Evolutionary conservation across 2,888 invertebrate species (phyloP).

Genomic region (Agrotis puta): DNA sequence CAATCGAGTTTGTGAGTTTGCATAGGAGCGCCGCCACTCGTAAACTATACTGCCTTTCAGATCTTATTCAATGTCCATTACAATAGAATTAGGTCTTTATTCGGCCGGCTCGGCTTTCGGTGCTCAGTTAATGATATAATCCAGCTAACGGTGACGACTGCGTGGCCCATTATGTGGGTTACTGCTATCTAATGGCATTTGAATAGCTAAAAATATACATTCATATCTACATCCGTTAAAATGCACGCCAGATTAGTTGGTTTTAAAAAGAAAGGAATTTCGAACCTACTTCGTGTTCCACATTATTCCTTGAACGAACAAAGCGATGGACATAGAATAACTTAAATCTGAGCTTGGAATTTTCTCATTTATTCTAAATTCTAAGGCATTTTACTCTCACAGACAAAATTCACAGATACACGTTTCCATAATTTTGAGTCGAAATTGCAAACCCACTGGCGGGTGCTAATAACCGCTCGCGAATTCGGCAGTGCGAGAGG

Average conservation of each 20-base stretch:
- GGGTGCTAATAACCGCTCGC: conserved; percentile 73
- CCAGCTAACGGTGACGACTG: conserved; percentile 51
- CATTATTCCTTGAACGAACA: conserved; percentile 32
- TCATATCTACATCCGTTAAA: conserved; percentile 61
- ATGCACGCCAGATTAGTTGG: conserved; percentile 44
- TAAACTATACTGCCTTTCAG: conserved; percentile 64
- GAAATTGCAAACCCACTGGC: conserved; percentile 54
- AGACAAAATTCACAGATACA: conserved; percentile 15
- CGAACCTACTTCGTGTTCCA: conserved; percentile 31
- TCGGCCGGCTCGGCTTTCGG: conserved; percentile 48
- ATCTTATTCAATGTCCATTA: conserved; percentile 57
- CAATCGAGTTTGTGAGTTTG: conserved; percentile 77
- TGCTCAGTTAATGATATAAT: conserved; percentile 62
- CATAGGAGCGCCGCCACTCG: conserved; percentile 77
- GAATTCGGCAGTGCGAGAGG: conserved; percentile 79
- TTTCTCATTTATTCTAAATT: conserved; percentile 32
- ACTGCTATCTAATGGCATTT: conserved; percentile 53
- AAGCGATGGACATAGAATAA: conserved; percentile 39
- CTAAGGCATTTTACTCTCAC: conserved; percentile 14
- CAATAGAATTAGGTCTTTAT: conserved; percentile 59
- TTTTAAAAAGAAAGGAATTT: conserved; percentile 47
- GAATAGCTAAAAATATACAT: conserved; percentile 56
- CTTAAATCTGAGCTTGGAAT: conserved; percentile 14
- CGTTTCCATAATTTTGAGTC: conserved; percentile 37
- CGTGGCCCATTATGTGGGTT: conserved; percentile 52